These are phyloP conservation scores for Papilio polyxenes DNA, from an alignment of 1,140 invertebrate genomes.

Conservation along the genomic window DNA sequence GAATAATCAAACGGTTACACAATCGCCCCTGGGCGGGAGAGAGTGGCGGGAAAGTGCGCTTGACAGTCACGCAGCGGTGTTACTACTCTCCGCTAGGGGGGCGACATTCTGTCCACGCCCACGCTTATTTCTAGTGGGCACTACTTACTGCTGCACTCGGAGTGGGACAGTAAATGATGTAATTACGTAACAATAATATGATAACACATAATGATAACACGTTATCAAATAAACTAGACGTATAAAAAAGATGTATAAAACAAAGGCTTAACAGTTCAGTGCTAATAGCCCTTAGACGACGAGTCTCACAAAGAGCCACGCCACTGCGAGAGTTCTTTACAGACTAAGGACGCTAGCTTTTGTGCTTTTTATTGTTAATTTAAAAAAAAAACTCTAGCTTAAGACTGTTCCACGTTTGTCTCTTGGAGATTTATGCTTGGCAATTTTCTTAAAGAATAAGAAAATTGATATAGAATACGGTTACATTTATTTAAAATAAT, in stretches of 20 bases:
- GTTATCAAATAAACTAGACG: background rate
- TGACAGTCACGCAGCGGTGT: background rate
- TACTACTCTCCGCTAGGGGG: background rate
- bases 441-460: background rate
- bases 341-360: background rate
- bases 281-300: background rate
- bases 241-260: background rate
- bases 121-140: background rate
- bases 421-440: background rate
- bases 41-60: constrained; percentile 12
- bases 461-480: background rate
- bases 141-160: background rate
- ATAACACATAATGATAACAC: background rate
- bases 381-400: background rate
- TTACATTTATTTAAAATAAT: background rate
- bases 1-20: background rate
- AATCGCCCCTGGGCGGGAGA: background rate
- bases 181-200: background rate
- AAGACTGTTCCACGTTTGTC: background rate
- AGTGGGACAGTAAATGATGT: background rate
- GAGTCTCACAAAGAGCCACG: background rate
- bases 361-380: background rate
- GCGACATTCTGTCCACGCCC: background rate
- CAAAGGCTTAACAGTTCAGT: background rate
- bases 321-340: background rate